Percentiles rank a stretch among this genome's conserved stretches.
Conservation (phyloP, 1,140 invertebrate genomes). For the Drosophila neocordata region DNA sequence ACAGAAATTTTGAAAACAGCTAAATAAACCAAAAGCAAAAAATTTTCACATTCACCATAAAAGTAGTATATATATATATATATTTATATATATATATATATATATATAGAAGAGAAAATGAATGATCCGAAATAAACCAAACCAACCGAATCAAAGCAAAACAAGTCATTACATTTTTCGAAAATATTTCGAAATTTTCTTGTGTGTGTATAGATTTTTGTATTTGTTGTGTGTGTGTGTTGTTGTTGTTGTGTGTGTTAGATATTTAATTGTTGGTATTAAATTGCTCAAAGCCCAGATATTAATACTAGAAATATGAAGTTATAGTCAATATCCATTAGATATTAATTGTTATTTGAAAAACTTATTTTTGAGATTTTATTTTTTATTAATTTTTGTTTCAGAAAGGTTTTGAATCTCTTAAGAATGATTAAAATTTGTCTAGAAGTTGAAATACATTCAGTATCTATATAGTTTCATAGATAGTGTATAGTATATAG, state of each 20-base stretch:
- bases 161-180: conserved; percentile 12
- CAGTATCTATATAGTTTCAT: too few relatives aligned
- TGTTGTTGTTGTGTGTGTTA: neutral
- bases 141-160: conserved; percentile 26
- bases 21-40: conserved; percentile 55
- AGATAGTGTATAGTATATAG: too few relatives aligned
- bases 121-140: conserved; percentile 27
- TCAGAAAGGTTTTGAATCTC: too few relatives aligned
- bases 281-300: too few relatives aligned
- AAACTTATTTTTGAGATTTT: too few relatives aligned
- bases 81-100: neutral
- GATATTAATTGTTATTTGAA: too few relatives aligned
- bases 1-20: conserved; percentile 50
- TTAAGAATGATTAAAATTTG: too few relatives aligned
- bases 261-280: neutral
- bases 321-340: too few relatives aligned
- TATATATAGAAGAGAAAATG: conserved; percentile 6
- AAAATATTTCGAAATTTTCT: conserved; percentile 8
- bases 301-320: too few relatives aligned
- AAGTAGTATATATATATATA: neutral
- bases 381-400: too few relatives aligned
- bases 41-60: conserved; percentile 50
- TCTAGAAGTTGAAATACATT: too few relatives aligned
- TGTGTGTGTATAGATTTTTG: too few relatives aligned
- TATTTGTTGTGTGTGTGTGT: conserved; percentile 21